Base-by-base conservation (phyloP, 2,888 invertebrate genomes). In the Eubasilissa splendida region DNA sequence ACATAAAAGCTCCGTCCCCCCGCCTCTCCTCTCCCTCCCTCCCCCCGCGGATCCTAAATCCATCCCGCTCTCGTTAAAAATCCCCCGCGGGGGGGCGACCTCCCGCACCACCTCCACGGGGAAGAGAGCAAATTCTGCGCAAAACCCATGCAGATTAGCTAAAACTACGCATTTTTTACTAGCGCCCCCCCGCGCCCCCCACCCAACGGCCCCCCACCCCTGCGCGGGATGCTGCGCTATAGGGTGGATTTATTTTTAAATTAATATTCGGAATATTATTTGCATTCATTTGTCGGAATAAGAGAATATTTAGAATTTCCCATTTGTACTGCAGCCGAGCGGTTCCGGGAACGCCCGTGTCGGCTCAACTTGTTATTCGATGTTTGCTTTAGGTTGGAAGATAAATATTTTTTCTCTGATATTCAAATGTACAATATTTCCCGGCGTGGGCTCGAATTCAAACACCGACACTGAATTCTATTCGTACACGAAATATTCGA, bases 141-240 rank as follows among this genome's bases (percentile, higher is more conserved):
- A 83, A 83, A 82, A 84, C 84, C 85, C 89, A 91, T 91, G 91
- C 90, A 91, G 92, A 92, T 92, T 92, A 92, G 92, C 91, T 92
- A 92, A 92, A 92, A 92, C 92, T 92, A 92, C 92, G 92, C 91
- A 91, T 92, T 92, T 92, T 92, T 92, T 91, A 91, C 91, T 91
- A 85, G 90, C 89, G 88, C 88, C 86, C 86, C 85, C 84, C 78
- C 83, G 76, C 77, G 65, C 68, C 75, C 77, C 71, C 83, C 83
- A 80, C 74, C 74, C 82, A 82, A 52, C 53, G 71, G 73, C 54
- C 71, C 71, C 78, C 60, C 75, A 11, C 76, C 65, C 76, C 74
- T 83, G 80, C 83, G 83, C 83, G 79, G 60, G 73, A 77, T 74
- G 79, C 83, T 81, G 83, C 83, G 83, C 83, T 68, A 60, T 66